phyloP scores from a whole-genome alignment of 2,113 vertebrate genomes.

The Prinia subflava region DNA sequence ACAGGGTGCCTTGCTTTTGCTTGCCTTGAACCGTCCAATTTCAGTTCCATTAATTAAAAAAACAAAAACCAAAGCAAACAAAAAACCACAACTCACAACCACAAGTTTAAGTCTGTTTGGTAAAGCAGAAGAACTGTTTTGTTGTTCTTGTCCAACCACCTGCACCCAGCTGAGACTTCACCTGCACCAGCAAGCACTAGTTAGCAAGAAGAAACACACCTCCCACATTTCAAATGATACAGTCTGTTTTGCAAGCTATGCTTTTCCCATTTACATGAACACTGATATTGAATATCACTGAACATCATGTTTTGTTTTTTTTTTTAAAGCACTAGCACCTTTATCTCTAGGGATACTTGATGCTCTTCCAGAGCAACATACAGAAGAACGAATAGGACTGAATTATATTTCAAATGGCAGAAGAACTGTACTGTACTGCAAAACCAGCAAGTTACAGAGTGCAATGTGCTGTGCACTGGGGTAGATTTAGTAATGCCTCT shows the following conservation, averaged over 20 bases:
- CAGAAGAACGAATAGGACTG: not conserved
- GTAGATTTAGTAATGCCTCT: not conserved
- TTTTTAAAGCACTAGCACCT: not conserved
- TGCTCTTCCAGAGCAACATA: not conserved
- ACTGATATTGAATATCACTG: not conserved
- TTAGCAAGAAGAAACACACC: not conserved
- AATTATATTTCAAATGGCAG: not conserved
- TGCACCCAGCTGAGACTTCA: not conserved
- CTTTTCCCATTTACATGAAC: not conserved
- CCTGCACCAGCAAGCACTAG: not conserved
- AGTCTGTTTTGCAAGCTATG: not conserved
- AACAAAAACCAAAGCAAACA: not conserved
- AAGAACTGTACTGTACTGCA: not conserved
- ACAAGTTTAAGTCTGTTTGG: not conserved
- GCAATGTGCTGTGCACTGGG: not conserved
- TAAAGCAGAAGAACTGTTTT: not conserved
- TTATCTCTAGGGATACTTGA: not conserved
- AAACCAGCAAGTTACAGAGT: not conserved
- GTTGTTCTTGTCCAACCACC: not conserved
- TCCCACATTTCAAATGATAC: not conserved
- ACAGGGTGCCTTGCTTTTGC: not conserved
- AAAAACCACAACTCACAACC: not conserved
- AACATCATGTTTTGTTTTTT: not conserved
- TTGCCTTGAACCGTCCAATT: not conserved
- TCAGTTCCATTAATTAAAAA: not conserved